These are phyloP conservation scores for Ectobius pallidus DNA, from an alignment of 2,888 invertebrate species.

Conservation along the genomic window DNA sequence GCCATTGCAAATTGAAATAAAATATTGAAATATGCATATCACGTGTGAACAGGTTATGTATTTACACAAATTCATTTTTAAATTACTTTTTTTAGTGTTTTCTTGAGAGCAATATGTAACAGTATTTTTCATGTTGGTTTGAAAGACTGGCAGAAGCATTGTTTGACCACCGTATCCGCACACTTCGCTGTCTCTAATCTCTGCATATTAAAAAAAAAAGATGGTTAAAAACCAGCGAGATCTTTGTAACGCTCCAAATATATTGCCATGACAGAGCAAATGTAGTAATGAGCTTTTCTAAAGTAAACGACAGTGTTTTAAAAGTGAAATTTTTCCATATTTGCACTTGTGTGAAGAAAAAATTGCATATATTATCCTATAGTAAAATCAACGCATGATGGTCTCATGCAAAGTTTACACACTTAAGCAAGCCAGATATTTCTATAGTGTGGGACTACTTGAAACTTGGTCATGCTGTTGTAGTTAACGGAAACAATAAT, in stretches of 20 bases:
- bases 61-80: constrained; percentile 11
- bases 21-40: constrained; percentile 28
- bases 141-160: constrained; percentile 20
- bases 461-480: constrained; percentile 12
- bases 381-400: constrained; percentile 21
- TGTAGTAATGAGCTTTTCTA: constrained; percentile 22
- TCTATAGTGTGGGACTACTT: constrained; percentile 19
- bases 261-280: not conserved
- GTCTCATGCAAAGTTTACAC: constrained; percentile 12
- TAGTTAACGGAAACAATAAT: constrained; percentile 8
- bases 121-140: constrained; percentile 24
- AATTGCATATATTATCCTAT: not conserved
- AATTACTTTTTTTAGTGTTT: constrained; percentile 12
- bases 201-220: not conserved
- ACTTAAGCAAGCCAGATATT: constrained; percentile 26
- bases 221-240: not conserved
- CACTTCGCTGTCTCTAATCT: constrained; percentile 17
- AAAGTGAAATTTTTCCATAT: constrained; percentile 18
- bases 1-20: constrained; percentile 1
- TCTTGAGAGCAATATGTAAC: constrained; percentile 28
- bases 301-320: constrained; percentile 8
- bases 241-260: not conserved
- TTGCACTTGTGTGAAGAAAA: constrained; percentile 29
- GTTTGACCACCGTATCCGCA: constrained; percentile 27
- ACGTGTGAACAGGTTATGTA: constrained; percentile 14